phyloP scores from a whole-genome alignment of 2,113 vertebrate genomes.

The Onychostruthus taczanowskii region DNA sequence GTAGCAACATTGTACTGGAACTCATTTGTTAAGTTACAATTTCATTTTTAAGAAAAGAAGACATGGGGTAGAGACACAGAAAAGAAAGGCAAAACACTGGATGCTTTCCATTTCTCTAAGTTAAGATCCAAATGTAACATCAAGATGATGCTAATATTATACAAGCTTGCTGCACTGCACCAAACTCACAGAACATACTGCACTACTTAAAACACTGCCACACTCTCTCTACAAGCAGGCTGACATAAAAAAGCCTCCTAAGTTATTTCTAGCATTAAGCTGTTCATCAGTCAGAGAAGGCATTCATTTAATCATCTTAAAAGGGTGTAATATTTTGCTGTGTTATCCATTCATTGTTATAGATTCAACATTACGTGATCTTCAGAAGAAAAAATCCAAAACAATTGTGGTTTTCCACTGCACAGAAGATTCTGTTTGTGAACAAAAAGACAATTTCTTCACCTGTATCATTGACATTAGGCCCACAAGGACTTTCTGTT shows the following conservation, averaged over 20 bases:
- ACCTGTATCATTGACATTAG: not conserved
- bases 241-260: slow-evolving; percentile 57
- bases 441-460: not conserved
- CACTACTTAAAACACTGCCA: slow-evolving; percentile 74
- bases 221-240: slow-evolving; percentile 43
- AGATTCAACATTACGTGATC: not conserved
- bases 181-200: slow-evolving; percentile 83
- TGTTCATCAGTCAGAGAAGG: slow-evolving; percentile 26
- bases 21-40: slow-evolving; percentile 43
- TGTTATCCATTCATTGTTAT: not conserved
- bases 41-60: slow-evolving; percentile 16
- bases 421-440: not conserved
- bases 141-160: slow-evolving; percentile 81
- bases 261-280: slow-evolving; percentile 53
- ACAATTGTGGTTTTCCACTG: not conserved
- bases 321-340: not conserved
- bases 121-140: slow-evolving; percentile 70
- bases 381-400: not conserved
- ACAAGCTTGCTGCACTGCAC: slow-evolving; percentile 93
- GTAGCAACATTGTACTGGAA: slow-evolving; percentile 56
- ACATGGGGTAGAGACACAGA: not conserved
- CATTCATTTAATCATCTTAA: slow-evolving; percentile 28
- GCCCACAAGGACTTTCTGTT: not conserved
- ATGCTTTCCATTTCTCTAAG: slow-evolving; percentile 72
- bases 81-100: slow-evolving; percentile 69